phyloP scores from a whole-genome alignment of 1,140 invertebrate species.

The Thaumetopoea pityocampa region DNA sequence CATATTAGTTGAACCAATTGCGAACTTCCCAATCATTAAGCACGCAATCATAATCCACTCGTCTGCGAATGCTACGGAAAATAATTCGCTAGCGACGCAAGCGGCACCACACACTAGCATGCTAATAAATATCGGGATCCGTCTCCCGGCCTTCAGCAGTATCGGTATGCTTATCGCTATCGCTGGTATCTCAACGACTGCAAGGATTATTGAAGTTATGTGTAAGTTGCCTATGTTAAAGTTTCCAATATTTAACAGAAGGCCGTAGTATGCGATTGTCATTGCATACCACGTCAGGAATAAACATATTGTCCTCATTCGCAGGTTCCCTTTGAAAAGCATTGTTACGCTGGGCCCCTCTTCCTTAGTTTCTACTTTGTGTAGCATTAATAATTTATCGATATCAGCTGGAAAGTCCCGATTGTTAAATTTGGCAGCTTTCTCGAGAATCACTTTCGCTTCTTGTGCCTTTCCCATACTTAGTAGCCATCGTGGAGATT shows the following conservation, averaged over 20 bases:
- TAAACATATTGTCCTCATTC: constrained; percentile 81
- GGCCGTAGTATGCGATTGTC: constrained; percentile 84
- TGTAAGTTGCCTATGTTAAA: constrained; percentile 84
- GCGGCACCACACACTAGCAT: constrained; percentile 80
- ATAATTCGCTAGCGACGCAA: constrained; percentile 78
- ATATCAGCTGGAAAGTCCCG: constrained; percentile 78
- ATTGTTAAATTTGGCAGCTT: constrained; percentile 81
- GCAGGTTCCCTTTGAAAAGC: constrained; percentile 78
- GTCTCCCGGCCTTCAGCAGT: constrained; percentile 81
- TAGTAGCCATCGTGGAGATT: constrained; percentile 90
- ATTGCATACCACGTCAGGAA: constrained; percentile 84
- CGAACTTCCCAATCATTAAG: constrained; percentile 82
- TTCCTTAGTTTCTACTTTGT: constrained; percentile 46
- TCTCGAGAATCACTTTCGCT: constrained; percentile 81
- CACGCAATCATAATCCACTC: constrained; percentile 79
- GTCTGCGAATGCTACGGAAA: constrained; percentile 66
- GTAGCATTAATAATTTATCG: constrained; percentile 78
- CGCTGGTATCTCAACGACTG: constrained; percentile 83
- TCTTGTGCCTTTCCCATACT: constrained; percentile 83
- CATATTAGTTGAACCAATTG: constrained; percentile 82
- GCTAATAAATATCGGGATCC: constrained; percentile 80
- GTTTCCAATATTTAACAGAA: constrained; percentile 82
- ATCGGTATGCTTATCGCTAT: constrained; percentile 83
- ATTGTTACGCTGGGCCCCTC: constrained; percentile 77
- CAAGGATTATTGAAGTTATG: constrained; percentile 81